A percentile compares a stretch with the other conserved stretches of the same genome.
These are phyloP conservation scores for Drosophila borealis DNA, from an alignment of 2,888 invertebrate genomes.

Conservation along the genomic window DNA sequence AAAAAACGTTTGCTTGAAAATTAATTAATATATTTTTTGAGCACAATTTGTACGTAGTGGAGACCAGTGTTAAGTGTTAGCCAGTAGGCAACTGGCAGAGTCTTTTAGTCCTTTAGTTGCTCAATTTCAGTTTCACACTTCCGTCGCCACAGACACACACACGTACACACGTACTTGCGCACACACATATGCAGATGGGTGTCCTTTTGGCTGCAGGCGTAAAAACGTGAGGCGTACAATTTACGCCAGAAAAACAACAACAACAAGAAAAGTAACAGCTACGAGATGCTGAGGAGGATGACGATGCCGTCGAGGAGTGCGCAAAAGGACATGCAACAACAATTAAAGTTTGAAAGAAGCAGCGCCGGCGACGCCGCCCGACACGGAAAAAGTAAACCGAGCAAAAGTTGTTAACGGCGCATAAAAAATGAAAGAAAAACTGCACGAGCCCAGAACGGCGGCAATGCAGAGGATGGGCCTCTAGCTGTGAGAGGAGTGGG, in stretches of 20 bases:
- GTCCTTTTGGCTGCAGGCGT: constrained; percentile 70
- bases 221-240: constrained; percentile 80
- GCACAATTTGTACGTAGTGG: neutral
- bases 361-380: constrained; percentile 57
- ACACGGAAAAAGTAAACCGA: constrained; percentile 81
- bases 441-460: constrained; percentile 36
- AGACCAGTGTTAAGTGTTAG: constrained; percentile 40
- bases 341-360: constrained; percentile 78
- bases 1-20: neutral
- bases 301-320: constrained; percentile 51
- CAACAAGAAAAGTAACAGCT: constrained; percentile 44
- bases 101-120: constrained; percentile 82
- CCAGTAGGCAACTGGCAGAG: constrained; percentile 72
- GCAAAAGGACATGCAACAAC: constrained; percentile 79
- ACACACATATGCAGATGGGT: constrained; percentile 64
- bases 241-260: constrained; percentile 61
- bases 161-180: constrained; percentile 12
- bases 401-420: constrained; percentile 80
- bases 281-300: constrained; percentile 39
- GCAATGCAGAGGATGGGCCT: constrained; percentile 8
- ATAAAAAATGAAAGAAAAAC: constrained; percentile 74
- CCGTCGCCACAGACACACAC: constrained; percentile 67
- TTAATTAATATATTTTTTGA: constrained; percentile 7
- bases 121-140: constrained; percentile 84
- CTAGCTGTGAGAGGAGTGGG: neutral